Conservation (phyloP, 1,140 invertebrate genomes). For the Amyelois transitella region DNA sequence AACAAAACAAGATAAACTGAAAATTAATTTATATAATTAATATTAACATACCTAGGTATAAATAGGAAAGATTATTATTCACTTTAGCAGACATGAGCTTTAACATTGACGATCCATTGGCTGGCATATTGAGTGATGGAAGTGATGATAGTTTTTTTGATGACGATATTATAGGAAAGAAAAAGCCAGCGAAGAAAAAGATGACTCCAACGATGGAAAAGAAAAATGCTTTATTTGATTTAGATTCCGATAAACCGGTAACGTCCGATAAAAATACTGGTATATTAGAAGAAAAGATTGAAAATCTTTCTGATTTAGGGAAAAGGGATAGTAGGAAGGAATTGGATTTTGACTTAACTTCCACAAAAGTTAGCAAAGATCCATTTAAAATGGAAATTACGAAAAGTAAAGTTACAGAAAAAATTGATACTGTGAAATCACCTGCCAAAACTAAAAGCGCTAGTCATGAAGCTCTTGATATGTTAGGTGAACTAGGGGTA, state of each 20-base stretch:
- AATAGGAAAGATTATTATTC: not conserved
- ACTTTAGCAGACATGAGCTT: slow-evolving; percentile 49
- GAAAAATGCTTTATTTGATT: slow-evolving; percentile 60
- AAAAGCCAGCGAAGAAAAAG: slow-evolving; percentile 46
- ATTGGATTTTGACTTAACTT: not conserved
- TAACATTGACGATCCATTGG: slow-evolving; percentile 68
- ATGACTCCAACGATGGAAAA: slow-evolving; percentile 39
- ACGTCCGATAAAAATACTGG: slow-evolving; percentile 4
- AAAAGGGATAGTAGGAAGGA: not conserved
- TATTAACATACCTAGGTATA: no score
- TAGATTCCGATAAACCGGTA: slow-evolving; percentile 26
- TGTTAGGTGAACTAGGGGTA: slow-evolving; percentile 33
- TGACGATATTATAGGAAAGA: slow-evolving; percentile 65
- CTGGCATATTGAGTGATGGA: slow-evolving; percentile 70
- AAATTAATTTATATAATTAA: slow-evolving; percentile 56
- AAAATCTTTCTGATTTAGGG: not conserved
- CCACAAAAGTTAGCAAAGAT: slow-evolving; percentile 31
- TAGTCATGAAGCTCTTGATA: slow-evolving; percentile 39
- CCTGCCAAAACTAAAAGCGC: slow-evolving; percentile 42
- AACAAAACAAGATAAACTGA: slow-evolving; percentile 24
- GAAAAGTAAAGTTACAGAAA: slow-evolving; percentile 23
- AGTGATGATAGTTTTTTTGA: slow-evolving; percentile 73
- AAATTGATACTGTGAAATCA: slow-evolving; percentile 31
- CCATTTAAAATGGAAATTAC: slow-evolving; percentile 22
- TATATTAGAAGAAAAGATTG: slow-evolving; percentile 12